A percentile compares a stretch with the other conserved stretches of the same genome.
phyloP scores from a whole-genome alignment of 2,113 vertebrate species.

The Motacilla tschutschensis region DNA sequence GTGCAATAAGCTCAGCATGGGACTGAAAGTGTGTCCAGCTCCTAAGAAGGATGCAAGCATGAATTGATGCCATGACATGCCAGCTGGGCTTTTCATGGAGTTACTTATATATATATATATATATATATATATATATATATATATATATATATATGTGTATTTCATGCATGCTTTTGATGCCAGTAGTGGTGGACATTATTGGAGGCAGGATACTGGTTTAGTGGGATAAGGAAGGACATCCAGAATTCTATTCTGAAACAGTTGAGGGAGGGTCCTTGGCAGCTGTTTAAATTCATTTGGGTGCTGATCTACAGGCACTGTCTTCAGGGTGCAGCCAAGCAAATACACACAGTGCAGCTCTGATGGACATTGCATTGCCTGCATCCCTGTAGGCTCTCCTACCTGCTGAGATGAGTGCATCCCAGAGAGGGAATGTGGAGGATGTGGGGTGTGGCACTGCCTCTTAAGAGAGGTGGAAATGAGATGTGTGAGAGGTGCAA shows the following conservation, averaged over 20 bases:
- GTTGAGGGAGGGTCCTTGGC: not conserved
- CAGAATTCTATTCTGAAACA: not conserved
- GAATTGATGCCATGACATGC: not conserved
- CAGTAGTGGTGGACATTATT: not conserved
- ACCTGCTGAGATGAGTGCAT: not conserved
- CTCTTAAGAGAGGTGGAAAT: not conserved
- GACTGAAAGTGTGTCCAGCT: not conserved
- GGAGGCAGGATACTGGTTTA: not conserved
- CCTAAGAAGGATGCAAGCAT: not conserved
- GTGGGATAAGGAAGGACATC: not conserved
- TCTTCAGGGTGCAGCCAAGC: not conserved
- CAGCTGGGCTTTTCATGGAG: not conserved
- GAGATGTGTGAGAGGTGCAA: not conserved
- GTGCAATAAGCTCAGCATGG: rapidly evolving
- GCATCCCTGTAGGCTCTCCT: not conserved
- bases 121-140: rapidly evolving
- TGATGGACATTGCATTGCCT: not conserved
- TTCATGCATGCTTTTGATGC: not conserved
- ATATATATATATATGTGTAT: not conserved
- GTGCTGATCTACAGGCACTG: not conserved
- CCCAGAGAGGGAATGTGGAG: not conserved
- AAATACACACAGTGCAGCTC: not conserved
- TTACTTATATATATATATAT: not conserved
- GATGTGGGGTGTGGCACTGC: not conserved
- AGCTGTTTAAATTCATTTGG: not conserved